Conservation (phyloP, 2,113 vertebrate species). For the Leptobrachium ailaonicum region DNA sequence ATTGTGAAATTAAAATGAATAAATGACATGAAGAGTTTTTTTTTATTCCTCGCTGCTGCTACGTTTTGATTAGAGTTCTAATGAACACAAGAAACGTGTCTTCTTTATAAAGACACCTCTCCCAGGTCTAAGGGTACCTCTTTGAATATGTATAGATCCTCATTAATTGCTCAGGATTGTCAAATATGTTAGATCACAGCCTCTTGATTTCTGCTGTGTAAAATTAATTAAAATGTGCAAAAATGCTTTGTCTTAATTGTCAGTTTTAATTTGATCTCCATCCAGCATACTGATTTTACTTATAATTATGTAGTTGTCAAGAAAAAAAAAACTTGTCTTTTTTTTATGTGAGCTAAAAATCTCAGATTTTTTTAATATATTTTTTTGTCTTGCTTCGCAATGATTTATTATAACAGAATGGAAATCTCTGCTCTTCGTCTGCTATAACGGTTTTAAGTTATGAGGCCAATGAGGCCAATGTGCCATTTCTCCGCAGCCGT, state of each 20-base stretch:
- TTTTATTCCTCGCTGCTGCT: neutral
- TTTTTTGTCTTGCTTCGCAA: constrained; percentile 8
- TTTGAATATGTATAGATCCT: neutral
- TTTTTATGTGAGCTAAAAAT: constrained; percentile 23
- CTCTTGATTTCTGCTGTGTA: constrained; percentile 35
- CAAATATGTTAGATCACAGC: constrained; percentile 23
- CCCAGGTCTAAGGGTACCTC: constrained; percentile 7
- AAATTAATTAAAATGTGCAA: constrained; percentile 52
- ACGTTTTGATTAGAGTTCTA: constrained; percentile 14
- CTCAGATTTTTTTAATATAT: constrained; percentile 14
- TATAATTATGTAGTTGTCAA: constrained; percentile 45
- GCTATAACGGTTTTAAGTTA: constrained; percentile 35
- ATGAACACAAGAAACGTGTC: neutral
- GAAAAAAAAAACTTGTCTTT: constrained; percentile 50
- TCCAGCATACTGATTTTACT: constrained; percentile 49
- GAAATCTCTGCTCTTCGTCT: constrained; percentile 40
- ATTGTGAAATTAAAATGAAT: too few species aligned
- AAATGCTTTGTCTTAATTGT: constrained; percentile 43
- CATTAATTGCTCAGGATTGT: constrained; percentile 41
- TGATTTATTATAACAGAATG: constrained; percentile 45
- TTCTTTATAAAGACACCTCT: constrained; percentile 11
- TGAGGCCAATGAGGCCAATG: constrained; percentile 27
- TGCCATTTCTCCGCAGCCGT: constrained; percentile 35
- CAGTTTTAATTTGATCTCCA: constrained; percentile 42
- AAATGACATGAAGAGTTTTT: too few species aligned